These are phyloP conservation scores for Pedetes capensis DNA, from an alignment of 2,113 vertebrate species.

Conservation along the genomic window DNA sequence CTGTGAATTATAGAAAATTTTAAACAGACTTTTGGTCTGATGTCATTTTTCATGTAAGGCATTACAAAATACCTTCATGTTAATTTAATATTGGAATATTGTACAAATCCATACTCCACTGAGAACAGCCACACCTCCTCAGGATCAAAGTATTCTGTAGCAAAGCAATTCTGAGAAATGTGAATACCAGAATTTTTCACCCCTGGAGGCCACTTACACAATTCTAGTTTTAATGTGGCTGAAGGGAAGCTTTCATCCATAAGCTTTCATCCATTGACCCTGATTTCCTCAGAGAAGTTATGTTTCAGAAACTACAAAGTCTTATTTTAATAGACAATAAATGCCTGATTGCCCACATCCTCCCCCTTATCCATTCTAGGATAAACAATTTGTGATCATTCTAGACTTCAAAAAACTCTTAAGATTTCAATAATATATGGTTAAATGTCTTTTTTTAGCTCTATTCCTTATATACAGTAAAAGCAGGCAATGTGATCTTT, in stretches of 20 bases:
- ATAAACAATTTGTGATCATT: conserved; percentile 35
- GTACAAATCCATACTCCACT: not conserved
- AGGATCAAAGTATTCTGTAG: not conserved
- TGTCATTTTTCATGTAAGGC: not conserved
- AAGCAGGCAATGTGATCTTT: not conserved
- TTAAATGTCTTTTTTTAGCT: not conserved
- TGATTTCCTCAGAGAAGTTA: not conserved
- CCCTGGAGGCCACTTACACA: not conserved
- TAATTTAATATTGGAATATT: not conserved
- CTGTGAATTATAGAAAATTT: not conserved
- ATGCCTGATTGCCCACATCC: not conserved
- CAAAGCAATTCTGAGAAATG: not conserved
- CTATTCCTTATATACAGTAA: not conserved
- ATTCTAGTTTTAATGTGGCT: not conserved
- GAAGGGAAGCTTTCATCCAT: not conserved
- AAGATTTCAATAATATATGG: not conserved
- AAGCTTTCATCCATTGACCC: not conserved
- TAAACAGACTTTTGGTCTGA: not conserved
- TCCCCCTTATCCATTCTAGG: not conserved
- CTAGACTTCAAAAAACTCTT: not conserved
- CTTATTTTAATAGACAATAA: conserved; percentile 27
- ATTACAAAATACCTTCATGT: not conserved
- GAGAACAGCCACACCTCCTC: not conserved
- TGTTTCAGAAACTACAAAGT: not conserved
- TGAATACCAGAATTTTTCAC: not conserved